Evolutionary conservation across 2,113 vertebrate species (phyloP).

Genomic region (Cheirogaleus medius): DNA sequence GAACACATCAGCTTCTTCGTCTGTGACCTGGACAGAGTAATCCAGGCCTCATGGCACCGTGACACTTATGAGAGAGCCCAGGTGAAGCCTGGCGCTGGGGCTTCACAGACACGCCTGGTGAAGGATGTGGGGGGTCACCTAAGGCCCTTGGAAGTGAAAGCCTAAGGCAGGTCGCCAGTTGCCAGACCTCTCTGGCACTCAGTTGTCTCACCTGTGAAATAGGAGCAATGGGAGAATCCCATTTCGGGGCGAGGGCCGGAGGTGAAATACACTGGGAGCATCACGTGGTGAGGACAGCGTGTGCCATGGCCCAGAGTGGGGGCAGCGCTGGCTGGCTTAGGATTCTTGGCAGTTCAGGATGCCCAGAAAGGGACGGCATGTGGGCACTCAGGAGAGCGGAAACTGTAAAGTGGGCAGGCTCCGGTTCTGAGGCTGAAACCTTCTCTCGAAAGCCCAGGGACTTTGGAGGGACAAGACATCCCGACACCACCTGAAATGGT

Average conservation of each 20-base stretch:
- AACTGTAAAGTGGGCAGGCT: neutral
- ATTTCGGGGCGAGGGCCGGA: neutral
- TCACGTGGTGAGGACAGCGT: rapidly evolving
- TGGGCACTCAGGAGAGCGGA: rapidly evolving
- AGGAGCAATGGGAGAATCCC: neutral
- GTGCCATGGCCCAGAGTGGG: rapidly evolving
- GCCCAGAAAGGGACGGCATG: neutral
- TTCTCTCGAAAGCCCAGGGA: neutral
- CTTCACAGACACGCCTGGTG: neutral
- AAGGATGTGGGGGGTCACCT: neutral
- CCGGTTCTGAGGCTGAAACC: neutral
- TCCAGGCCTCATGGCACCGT: too few relatives aligned
- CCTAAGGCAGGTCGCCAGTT: neutral
- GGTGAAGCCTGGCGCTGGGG: rapidly evolving
- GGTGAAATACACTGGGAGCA: rapidly evolving
- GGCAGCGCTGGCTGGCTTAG: rapidly evolving
- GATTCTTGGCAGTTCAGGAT: neutral
- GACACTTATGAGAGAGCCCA: neutral
- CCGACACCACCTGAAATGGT: neutral
- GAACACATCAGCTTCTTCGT: neutral
- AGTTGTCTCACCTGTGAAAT: neutral
- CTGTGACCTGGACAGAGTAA: too few relatives aligned
- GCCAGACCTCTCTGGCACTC: neutral
- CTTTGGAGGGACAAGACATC: neutral
- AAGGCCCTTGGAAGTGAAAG: neutral